phyloP scores from a whole-genome alignment of 2,797 vertebrate species.

The Onychomys torridus region DNA sequence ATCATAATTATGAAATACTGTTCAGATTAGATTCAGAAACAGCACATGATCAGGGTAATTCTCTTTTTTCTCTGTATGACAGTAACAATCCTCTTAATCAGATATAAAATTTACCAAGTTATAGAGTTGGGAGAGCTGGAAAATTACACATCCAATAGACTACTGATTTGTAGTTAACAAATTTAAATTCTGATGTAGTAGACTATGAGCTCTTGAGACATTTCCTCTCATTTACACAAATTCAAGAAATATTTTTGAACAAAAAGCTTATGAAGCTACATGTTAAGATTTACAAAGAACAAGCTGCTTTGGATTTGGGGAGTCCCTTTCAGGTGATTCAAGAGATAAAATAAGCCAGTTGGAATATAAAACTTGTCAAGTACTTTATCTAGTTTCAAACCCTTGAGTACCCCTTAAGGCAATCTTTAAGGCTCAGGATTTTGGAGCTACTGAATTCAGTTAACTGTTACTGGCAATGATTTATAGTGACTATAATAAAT shows the following conservation, averaged over 20 bases:
- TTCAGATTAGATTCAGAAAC: conserved; percentile 24
- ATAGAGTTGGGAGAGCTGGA: not conserved
- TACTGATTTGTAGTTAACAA: not conserved
- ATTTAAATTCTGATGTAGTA: conserved; percentile 20
- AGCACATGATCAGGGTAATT: not conserved
- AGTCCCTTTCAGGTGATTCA: conserved; percentile 13
- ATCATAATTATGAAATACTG: not conserved
- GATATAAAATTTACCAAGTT: not conserved
- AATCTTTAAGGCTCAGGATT: conserved; percentile 17
- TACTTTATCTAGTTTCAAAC: conserved; percentile 31
- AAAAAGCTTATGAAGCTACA: not conserved
- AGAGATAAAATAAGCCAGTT: conserved; percentile 20
- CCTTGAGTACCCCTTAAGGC: not conserved
- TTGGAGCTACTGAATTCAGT: not conserved
- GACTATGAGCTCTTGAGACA: not conserved
- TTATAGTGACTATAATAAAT: not conserved
- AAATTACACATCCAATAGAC: conserved; percentile 36
- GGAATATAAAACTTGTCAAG: conserved; percentile 21
- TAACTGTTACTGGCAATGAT: not conserved
- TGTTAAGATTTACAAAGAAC: not conserved
- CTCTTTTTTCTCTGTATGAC: not conserved
- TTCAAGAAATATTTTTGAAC: not conserved
- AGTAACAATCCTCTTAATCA: not conserved
- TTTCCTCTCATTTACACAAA: not conserved
- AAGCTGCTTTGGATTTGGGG: not conserved